A percentile compares a stretch with the other conserved stretches of the same genome.
phyloP scores from a whole-genome alignment of 2,797 vertebrate genomes.

The Erpetoichthys calabaricus region DNA sequence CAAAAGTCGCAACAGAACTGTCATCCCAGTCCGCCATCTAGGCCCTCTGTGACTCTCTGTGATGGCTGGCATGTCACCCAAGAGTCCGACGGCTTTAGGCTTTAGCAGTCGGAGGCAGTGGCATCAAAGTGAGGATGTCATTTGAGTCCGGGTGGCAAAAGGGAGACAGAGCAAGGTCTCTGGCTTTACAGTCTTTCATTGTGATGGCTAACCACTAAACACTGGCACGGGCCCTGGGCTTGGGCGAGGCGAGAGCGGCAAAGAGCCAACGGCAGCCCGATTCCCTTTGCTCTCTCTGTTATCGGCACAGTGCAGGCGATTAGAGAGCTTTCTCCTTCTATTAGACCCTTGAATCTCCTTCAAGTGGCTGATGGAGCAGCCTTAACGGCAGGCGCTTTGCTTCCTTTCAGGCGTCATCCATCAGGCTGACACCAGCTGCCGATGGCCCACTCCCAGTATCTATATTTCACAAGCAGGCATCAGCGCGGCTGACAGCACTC shows the following conservation, averaged over 20 bases:
- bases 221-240: too few species aligned
- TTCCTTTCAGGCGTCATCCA: slow-evolving; percentile 77
- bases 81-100: too few species aligned
- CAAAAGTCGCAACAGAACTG: too few species aligned
- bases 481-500: slow-evolving; percentile 92
- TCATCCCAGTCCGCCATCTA: too few species aligned
- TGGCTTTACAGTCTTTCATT: too few species aligned
- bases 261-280: slow-evolving; percentile 7
- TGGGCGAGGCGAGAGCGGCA: background rate
- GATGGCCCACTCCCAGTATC: slow-evolving; percentile 82
- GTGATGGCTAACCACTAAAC: too few species aligned
- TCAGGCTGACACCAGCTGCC: slow-evolving; percentile 89
- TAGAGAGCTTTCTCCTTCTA: slow-evolving; percentile 51
- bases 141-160: too few species aligned
- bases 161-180: too few species aligned
- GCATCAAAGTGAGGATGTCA: too few species aligned
- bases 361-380: slow-evolving; percentile 55
- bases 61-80: too few species aligned
- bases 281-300: slow-evolving; percentile 18
- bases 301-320: slow-evolving; percentile 25
- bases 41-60: too few species aligned
- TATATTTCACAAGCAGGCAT: slow-evolving; percentile 96
- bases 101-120: too few species aligned
- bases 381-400: slow-evolving; percentile 54
- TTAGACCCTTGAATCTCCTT: slow-evolving; percentile 53